phyloP scores from a whole-genome alignment of 2,888 invertebrate genomes.

The Chloroclystis v-ata region DNA sequence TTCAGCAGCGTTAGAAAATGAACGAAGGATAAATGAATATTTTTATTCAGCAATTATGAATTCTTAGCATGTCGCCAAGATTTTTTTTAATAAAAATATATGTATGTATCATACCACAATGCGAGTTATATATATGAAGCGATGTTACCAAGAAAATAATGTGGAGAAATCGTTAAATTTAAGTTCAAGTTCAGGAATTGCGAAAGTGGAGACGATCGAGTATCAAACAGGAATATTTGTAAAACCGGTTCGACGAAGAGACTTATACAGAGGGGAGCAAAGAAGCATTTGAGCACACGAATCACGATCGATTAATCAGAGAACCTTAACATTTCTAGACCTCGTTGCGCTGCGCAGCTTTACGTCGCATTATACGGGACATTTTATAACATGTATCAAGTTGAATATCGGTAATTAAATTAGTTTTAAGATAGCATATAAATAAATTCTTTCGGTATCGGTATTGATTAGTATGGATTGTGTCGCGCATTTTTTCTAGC shows the following conservation, averaged over 20 bases:
- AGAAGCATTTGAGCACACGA: constrained; percentile 4
- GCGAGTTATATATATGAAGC: no score
- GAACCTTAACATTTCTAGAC: constrained; percentile 19
- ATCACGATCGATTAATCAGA: constrained; percentile 19
- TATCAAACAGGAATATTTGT: constrained; percentile 14
- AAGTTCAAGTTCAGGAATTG: constrained; percentile 14
- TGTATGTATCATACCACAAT: no score
- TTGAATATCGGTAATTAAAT: no score
- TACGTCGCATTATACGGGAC: no score
- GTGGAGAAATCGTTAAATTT: constrained; percentile 2
- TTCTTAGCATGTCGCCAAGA: no score
- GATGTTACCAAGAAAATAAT: neutral
- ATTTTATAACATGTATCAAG: no score
- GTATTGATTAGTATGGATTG: neutral
- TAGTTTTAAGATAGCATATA: no score
- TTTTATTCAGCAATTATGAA: no score
- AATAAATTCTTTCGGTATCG: no score
- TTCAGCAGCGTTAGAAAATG: no score
- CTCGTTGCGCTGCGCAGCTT: constrained; percentile 19
- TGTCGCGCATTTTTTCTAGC: neutral
- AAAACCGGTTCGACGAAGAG: constrained; percentile 17
- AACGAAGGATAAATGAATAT: no score
- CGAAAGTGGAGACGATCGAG: constrained; percentile 13
- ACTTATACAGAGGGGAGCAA: constrained; percentile 15
- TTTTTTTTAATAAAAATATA: no score